Percentiles rank a stretch among this genome's conserved stretches.
These are phyloP conservation scores for Acleris cristana DNA, from an alignment of 2,888 invertebrate species.

Conservation along the genomic window DNA sequence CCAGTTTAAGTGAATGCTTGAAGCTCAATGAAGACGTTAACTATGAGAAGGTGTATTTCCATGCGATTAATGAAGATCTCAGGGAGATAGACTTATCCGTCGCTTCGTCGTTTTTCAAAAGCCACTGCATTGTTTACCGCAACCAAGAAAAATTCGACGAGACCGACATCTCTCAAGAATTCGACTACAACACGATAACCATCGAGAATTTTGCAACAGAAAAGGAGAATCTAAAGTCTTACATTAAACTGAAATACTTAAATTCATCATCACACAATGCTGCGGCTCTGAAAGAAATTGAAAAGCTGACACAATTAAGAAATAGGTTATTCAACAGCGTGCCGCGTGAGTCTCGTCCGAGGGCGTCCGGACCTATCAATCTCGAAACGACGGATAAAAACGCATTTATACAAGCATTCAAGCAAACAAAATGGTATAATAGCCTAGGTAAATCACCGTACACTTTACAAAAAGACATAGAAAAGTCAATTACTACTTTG, in stretches of 20 bases:
- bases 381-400: slow-evolving; percentile 2
- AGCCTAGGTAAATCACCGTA: slow-evolving; percentile 38
- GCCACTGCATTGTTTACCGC: too few species aligned
- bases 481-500: slow-evolving; percentile 38
- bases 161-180: too few species aligned
- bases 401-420: slow-evolving; percentile 45
- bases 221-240: slow-evolving; percentile 47
- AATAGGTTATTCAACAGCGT: slow-evolving; percentile 44
- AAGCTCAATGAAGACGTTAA: slow-evolving; percentile 38
- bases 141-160: too few species aligned
- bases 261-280: slow-evolving; percentile 41
- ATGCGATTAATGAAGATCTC: slow-evolving; percentile 37
- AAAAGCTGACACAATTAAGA: slow-evolving; percentile 48
- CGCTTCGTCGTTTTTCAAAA: slow-evolving; percentile 41
- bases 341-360: background rate
- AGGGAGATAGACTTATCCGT: slow-evolving; percentile 46
- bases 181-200: too few species aligned
- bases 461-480: slow-evolving; percentile 42
- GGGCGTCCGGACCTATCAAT: too few species aligned
- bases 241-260: slow-evolving; percentile 53
- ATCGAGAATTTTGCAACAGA: too few species aligned
- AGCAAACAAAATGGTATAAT: slow-evolving; percentile 47
- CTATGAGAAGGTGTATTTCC: too few species aligned
- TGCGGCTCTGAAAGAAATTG: slow-evolving; percentile 50
- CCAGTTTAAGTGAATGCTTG: slow-evolving; percentile 39